These are phyloP conservation scores for Falco columbarius DNA, from an alignment of 2,797 vertebrate species.

Conservation along the genomic window DNA sequence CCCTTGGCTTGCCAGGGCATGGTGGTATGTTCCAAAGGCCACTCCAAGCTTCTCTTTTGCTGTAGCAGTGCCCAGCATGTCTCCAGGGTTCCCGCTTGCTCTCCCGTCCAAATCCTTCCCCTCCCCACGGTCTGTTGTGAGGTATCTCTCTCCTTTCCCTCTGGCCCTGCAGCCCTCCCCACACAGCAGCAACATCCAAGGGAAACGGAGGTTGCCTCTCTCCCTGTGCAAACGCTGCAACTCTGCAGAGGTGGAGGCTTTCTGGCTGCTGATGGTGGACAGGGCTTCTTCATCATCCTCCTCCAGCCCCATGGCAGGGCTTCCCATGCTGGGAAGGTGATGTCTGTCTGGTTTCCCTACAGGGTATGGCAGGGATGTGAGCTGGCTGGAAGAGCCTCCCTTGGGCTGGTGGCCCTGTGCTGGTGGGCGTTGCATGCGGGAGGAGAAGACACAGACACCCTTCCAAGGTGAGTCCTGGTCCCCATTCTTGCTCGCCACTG, in stretches of 20 bases:
- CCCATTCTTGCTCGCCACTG: not conserved
- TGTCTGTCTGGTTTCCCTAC: not conserved
- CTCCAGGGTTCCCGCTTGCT: not conserved
- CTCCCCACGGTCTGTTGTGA: not conserved
- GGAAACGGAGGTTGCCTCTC: not conserved
- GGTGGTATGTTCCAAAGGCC: not conserved
- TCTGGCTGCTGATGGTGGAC: not conserved
- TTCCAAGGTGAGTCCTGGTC: not conserved
- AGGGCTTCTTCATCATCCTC: not conserved
- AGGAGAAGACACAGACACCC: fast-evolving
- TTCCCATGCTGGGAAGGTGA: fast-evolving
- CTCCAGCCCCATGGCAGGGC: fast-evolving
- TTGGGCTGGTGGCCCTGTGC: not conserved
- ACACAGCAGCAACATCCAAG: fast-evolving
- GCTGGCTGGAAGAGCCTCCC: not conserved
- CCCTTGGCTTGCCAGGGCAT: fast-evolving
- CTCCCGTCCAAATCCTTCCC: not conserved
- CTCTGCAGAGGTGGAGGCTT: not conserved
- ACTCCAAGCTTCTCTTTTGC: no score
- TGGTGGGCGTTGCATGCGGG: fast-evolving
- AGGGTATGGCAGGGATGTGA: fast-evolving
- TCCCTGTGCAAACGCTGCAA: not conserved
- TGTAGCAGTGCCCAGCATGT: fast-evolving
- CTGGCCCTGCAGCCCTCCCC: not conserved
- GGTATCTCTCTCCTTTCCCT: fast-evolving